phyloP scores from a whole-genome alignment of 2,888 invertebrate genomes.

The Diploptera punctata region DNA sequence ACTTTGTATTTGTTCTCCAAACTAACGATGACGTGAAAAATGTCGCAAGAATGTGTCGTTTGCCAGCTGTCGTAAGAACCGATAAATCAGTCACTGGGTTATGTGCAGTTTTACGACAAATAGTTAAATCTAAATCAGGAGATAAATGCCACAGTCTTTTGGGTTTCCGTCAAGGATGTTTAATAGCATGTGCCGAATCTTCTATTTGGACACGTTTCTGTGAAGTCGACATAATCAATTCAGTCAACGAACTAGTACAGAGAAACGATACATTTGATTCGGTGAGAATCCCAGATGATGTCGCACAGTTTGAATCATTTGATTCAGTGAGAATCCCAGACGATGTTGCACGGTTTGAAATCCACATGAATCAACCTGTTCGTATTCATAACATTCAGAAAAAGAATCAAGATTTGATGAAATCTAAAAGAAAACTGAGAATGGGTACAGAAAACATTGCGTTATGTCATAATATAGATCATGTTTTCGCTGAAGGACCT shows the following conservation, averaged over 20 bases:
- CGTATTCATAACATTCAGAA: constrained; percentile 86
- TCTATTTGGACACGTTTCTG: constrained; percentile 94
- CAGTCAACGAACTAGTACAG: constrained; percentile 59
- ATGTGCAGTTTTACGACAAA: constrained; percentile 72
- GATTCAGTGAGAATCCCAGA: constrained; percentile 62
- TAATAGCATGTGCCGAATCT: constrained; percentile 82
- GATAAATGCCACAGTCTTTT: constrained; percentile 63
- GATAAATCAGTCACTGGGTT: constrained; percentile 74
- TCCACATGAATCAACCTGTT: constrained; percentile 83
- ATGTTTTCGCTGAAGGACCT: constrained; percentile 84
- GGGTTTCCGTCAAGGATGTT: constrained; percentile 81
- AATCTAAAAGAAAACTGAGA: constrained; percentile 47
- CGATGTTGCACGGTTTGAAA: constrained; percentile 80
- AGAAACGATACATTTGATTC: constrained; percentile 42
- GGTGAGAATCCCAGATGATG: constrained; percentile 66
- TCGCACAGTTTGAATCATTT: constrained; percentile 74
- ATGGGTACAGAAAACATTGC: constrained; percentile 35
- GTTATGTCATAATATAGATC: no score
- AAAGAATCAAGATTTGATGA: constrained; percentile 65
- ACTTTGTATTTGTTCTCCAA: constrained; percentile 29
- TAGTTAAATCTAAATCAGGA: constrained; percentile 51
- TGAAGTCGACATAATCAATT: constrained; percentile 76
- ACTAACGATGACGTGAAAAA: constrained; percentile 52
- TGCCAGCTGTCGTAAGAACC: constrained; percentile 67
- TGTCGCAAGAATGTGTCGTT: constrained; percentile 57